phyloP scores from a whole-genome alignment of 2,113 vertebrate species.

The Rallus limicola region DNA sequence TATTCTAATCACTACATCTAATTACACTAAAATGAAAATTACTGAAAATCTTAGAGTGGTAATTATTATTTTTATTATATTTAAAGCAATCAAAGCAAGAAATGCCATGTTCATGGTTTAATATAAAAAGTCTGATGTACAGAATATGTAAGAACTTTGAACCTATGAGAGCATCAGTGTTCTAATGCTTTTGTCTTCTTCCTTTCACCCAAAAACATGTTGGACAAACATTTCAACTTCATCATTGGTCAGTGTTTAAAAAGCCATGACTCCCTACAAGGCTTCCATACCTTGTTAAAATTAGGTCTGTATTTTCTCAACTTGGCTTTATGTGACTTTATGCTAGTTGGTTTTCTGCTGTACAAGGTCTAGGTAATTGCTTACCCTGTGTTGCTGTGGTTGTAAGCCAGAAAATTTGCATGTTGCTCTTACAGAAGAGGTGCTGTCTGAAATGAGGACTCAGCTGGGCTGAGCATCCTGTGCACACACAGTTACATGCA shows the following conservation, averaged over 20 bases:
- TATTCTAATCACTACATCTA: conserved; percentile 13
- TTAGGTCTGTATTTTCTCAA: not conserved
- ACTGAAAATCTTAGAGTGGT: not conserved
- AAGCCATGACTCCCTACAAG: not conserved
- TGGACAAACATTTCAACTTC: not conserved
- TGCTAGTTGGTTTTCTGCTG: not conserved
- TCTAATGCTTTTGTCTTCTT: not conserved
- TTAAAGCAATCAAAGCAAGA: not conserved
- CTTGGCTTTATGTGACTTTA: not conserved
- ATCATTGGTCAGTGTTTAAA: not conserved
- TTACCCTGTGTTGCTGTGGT: not conserved
- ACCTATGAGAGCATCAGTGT: not conserved
- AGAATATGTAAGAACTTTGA: not conserved
- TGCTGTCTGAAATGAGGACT: not conserved
- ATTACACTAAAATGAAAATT: conserved; percentile 5
- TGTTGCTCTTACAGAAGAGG: not conserved
- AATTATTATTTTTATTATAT: conserved; percentile 32
- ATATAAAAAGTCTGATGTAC: not conserved
- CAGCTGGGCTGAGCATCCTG: not conserved
- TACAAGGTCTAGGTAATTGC: not conserved
- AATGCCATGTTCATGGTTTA: not conserved
- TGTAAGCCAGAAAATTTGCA: not conserved
- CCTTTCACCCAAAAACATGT: not conserved
- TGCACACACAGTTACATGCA: not conserved
- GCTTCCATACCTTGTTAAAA: not conserved